These are phyloP conservation scores for Cantharis rufa DNA, from an alignment of 2,888 invertebrate genomes.

Conservation along the genomic window DNA sequence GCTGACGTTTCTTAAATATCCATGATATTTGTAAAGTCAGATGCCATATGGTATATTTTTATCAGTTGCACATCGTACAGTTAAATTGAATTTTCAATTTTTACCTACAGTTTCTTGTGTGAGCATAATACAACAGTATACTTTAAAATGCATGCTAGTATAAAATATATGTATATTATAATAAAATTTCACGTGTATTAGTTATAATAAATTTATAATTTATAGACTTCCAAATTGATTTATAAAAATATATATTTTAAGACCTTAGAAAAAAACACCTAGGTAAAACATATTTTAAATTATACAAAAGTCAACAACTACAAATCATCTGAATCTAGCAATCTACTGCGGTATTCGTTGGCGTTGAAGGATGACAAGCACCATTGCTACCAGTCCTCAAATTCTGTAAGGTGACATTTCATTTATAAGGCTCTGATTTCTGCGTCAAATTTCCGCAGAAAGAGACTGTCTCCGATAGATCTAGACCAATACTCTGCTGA, in stretches of 20 bases:
- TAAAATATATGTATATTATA: too few relatives aligned
- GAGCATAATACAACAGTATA: too few relatives aligned
- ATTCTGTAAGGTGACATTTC: slow-evolving; percentile 38
- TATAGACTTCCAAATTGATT: not conserved
- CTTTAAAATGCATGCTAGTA: too few relatives aligned
- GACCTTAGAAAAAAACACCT: not conserved
- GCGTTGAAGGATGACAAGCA: slow-evolving; percentile 30
- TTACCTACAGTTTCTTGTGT: too few relatives aligned
- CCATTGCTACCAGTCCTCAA: slow-evolving; percentile 29
- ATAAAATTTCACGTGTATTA: too few relatives aligned
- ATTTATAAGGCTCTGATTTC: slow-evolving; percentile 42
- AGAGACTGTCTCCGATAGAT: slow-evolving; percentile 37
- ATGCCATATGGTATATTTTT: too few relatives aligned
- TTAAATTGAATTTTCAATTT: too few relatives aligned
- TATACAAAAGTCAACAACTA: slow-evolving; percentile 27
- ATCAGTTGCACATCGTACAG: too few relatives aligned
- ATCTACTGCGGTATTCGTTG: slow-evolving; percentile 28
- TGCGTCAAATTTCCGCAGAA: slow-evolving; percentile 39
- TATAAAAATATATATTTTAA: not conserved
- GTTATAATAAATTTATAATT: too few relatives aligned
- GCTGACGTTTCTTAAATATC: too few relatives aligned
- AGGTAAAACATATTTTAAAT: not conserved
- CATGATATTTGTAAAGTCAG: too few relatives aligned
- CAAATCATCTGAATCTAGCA: slow-evolving; percentile 28
- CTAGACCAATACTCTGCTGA: slow-evolving; percentile 38